Base-by-base conservation (phyloP, 1,140 invertebrate genomes). In the Pseudachorutes palmiensis region DNA sequence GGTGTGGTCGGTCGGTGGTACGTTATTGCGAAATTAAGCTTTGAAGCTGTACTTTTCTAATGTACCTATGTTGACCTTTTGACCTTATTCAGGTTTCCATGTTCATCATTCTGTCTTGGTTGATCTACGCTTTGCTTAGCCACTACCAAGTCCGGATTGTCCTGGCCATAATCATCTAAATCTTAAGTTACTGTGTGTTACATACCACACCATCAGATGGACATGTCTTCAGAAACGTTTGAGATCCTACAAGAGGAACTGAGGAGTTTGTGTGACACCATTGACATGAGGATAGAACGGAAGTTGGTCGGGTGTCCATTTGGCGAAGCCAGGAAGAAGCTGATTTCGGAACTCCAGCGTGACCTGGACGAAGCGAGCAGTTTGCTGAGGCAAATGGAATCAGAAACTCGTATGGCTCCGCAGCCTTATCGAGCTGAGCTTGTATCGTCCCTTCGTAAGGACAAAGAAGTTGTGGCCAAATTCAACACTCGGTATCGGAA, bases 141-240 rank as follows among this genome's bases (percentile, higher is more conserved):
- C n/a, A n/a, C n/a, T n/a, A n/a, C n/a, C n/a, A n/a, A n/a, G n/a
- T n/a, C n/a, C n/a, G n/a, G n/a, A n/a, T n/a, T n/a, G n/a, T n/a
- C n/a, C n/a, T n/a, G n/a, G n/a, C n/a, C n/a, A n/a, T n/a, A n/a
- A n/a, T n/a, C n/a, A n/a, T n/a, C n/a, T n/a, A n/a, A n/a, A n/a
- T n/a, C n/a, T 19, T 45, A 45, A 45, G 9, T 45, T 12, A 45
- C 19, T 45, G 36, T 45, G 9, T 12, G 36, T 45, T 19, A 45
- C 9, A 12, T 45, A 45, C 36, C 36, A 9, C 9, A 45, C 19
- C 19, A 14, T 55, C 51, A 5, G 24, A 55, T 55, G 51, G 51
- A 64, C 24, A 80, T 80, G 80, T 81, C 80, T 63, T 81, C 80
- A 3, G 78, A 82, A 75, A 80, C 78, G 74, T 81, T 81, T 75